Conservation (phyloP, 2,113 vertebrate species). For the Saccopteryx leptura region DNA sequence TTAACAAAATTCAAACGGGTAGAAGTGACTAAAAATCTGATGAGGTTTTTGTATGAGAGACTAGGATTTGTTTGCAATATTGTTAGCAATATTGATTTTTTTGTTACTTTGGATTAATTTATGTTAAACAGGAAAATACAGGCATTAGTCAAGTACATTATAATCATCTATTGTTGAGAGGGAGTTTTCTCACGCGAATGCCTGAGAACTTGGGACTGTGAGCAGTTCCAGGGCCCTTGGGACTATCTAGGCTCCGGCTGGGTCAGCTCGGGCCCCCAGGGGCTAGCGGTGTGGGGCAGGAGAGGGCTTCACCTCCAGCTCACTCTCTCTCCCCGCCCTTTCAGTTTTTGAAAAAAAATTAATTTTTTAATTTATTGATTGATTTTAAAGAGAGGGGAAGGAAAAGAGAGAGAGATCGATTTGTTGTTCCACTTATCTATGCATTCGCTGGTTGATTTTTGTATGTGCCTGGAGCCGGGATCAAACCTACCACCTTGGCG, state of each 20-base stretch:
- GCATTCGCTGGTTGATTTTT: too few species aligned
- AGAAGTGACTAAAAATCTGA: constrained; percentile 59
- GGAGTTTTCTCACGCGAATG: neutral
- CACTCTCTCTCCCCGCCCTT: neutral
- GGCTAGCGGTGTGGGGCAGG: fast-evolving
- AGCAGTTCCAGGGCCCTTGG: neutral
- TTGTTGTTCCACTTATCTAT: too few species aligned
- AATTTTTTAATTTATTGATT: too few species aligned
- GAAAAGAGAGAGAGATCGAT: too few species aligned
- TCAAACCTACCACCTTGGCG: too few species aligned
- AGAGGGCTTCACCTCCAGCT: neutral
- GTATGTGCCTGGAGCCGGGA: too few species aligned
- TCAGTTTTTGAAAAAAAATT: too few species aligned
- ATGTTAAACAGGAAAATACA: constrained; percentile 83
- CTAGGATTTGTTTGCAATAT: constrained; percentile 78
- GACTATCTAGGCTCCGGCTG: neutral
- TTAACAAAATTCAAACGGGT: constrained; percentile 32
- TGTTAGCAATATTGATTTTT: constrained; percentile 84
- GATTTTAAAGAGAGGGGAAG: too few species aligned
- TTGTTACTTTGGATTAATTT: constrained; percentile 84
- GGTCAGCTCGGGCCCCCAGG: fast-evolving
- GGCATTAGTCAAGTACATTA: constrained; percentile 75
- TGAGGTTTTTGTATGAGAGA: constrained; percentile 59
- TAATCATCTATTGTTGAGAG: constrained; percentile 77
- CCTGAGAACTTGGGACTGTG: fast-evolving